These are phyloP conservation scores for Danio tinwini DNA, from an alignment of 2,797 vertebrate genomes.

Conservation along the genomic window DNA sequence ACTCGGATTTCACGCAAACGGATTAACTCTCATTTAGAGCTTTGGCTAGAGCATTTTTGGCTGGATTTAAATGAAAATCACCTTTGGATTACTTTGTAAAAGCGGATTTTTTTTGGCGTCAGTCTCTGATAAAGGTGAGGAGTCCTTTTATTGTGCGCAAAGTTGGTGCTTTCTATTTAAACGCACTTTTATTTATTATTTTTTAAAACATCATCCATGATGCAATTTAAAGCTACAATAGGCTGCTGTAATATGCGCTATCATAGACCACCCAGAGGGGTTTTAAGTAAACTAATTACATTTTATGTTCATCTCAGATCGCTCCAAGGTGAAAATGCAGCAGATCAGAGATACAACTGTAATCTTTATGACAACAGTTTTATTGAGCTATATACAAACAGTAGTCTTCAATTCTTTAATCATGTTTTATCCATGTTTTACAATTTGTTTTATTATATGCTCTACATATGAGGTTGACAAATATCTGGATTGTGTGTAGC, in stretches of 20 bases:
- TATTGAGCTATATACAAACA: neutral
- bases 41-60: slow-evolving; percentile 60
- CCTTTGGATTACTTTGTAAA: slow-evolving; percentile 45
- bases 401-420: neutral
- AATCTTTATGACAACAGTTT: neutral
- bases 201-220: neutral
- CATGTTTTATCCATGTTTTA: neutral
- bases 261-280: neutral
- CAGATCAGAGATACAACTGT: neutral
- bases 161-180: neutral
- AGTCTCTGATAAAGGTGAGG: slow-evolving; percentile 48
- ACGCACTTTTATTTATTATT: neutral
- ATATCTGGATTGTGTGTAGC: neutral
- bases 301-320: slow-evolving; percentile 19
- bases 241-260: neutral
- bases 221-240: slow-evolving; percentile 13
- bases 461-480: neutral
- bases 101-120: neutral
- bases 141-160: slow-evolving; percentile 9
- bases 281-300: slow-evolving; percentile 13
- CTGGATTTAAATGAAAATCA: slow-evolving; percentile 44
- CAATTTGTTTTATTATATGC: neutral
- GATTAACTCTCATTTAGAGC: slow-evolving; percentile 71
- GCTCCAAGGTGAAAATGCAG: neutral
- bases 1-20: slow-evolving; percentile 69